Conservation (phyloP, 2,113 vertebrate genomes). For the Lates calcarifer region DNA sequence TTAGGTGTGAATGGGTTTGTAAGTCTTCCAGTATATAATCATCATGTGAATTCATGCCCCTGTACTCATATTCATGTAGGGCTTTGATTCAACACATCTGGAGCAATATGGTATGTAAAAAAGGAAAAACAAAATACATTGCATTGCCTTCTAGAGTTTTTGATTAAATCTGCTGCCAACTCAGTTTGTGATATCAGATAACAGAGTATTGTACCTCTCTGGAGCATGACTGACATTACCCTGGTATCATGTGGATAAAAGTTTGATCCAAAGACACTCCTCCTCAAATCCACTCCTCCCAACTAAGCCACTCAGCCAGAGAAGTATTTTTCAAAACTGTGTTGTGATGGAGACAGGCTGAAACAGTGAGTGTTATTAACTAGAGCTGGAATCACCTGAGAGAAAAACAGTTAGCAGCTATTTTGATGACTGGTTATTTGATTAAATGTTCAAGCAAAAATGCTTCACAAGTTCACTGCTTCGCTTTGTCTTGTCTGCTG, state of each 20-base stretch:
- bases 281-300: not conserved
- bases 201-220: not conserved
- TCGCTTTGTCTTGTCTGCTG: not conserved
- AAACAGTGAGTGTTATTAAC: not conserved
- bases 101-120: not conserved
- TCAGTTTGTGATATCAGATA: conserved; percentile 2
- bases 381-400: not conserved
- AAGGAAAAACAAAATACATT: not conserved
- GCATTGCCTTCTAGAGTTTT: not conserved
- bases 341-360: not conserved
- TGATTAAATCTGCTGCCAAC: not conserved
- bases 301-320: not conserved
- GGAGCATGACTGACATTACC: not conserved
- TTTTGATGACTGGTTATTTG: not conserved
- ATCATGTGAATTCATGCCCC: not conserved
- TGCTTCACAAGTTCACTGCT: not conserved
- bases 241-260: conserved; percentile 5
- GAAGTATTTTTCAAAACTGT: not conserved
- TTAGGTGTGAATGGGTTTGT: conserved; percentile 22
- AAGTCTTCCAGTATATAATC: not conserved
- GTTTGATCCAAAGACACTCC: not conserved
- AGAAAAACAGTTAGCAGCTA: not conserved
- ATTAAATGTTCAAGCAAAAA: not conserved
- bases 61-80: not conserved
- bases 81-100: not conserved